phyloP scores from a whole-genome alignment of 2,888 invertebrate genomes.

The Lasioglossum pauxillum region DNA sequence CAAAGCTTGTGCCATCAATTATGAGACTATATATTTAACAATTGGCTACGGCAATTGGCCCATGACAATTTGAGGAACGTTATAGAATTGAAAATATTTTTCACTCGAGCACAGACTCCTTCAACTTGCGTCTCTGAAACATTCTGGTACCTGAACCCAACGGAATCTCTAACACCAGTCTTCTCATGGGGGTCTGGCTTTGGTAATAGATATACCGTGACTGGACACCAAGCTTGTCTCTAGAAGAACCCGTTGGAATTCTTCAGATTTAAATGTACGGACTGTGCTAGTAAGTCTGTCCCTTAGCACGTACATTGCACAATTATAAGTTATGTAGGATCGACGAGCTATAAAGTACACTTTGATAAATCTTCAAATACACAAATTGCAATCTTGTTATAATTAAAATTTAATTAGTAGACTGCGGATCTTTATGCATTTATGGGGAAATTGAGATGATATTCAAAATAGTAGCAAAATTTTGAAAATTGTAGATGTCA shows the following conservation, averaged over 20 bases:
- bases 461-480: no score
- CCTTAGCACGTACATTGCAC: not conserved
- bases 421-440: no score
- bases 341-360: no score
- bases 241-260: not conserved
- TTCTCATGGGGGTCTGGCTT: slow-evolving; percentile 4
- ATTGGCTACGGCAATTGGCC: no score
- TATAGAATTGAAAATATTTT: not conserved
- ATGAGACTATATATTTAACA: no score
- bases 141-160: not conserved
- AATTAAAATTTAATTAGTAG: no score
- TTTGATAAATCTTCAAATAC: no score
- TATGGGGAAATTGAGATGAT: no score
- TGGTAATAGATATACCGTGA: slow-evolving; percentile 35
- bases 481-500: no score
- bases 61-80: not conserved
- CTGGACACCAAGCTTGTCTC: slow-evolving; percentile 13
- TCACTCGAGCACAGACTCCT: not conserved
- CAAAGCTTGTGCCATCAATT: no score
- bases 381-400: not conserved
- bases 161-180: not conserved
- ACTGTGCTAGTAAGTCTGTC: not conserved
- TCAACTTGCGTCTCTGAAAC: slow-evolving; percentile 22
- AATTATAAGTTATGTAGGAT: not conserved
- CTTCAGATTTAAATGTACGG: slow-evolving; percentile 19